Conservation (phyloP, 1,140 invertebrate genomes). For the Ylistrum balloti region DNA sequence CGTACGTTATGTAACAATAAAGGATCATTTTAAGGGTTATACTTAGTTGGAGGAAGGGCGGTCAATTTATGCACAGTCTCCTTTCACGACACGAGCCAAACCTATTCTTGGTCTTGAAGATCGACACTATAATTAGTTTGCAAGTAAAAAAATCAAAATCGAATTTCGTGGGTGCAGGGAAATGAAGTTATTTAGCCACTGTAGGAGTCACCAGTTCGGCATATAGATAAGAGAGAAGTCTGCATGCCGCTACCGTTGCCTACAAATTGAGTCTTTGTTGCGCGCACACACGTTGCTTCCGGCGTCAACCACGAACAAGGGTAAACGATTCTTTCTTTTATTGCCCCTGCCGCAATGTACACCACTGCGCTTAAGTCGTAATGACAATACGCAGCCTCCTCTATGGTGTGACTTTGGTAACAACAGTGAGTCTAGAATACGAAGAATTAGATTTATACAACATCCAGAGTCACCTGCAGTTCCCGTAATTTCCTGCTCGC, state of each 20-base stretch:
- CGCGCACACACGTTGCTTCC: constrained; percentile 29
- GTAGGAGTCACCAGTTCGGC: constrained; percentile 19
- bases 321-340: not conserved
- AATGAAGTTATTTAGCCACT: constrained; percentile 20
- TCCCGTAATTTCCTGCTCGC: constrained; percentile 37
- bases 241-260: constrained; percentile 30
- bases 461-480: constrained; percentile 19
- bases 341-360: constrained; percentile 10
- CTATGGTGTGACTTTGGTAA: not conserved
- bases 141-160: constrained; percentile 29
- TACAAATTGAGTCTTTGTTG: constrained; percentile 24
- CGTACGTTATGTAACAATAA: not conserved
- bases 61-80: constrained; percentile 20
- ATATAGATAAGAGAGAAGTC: constrained; percentile 39
- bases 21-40: not conserved
- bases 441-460: constrained; percentile 11
- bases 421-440: constrained; percentile 1
- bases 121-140: constrained; percentile 39
- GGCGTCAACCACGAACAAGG: constrained; percentile 30
- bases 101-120: not conserved
- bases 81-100: constrained; percentile 20
- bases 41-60: constrained; percentile 4
- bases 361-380: not conserved
- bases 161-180: constrained; percentile 6
- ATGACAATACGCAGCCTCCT: not conserved